Base-by-base conservation (phyloP, 2,888 invertebrate species). In the Leptinotarsa juncta region DNA sequence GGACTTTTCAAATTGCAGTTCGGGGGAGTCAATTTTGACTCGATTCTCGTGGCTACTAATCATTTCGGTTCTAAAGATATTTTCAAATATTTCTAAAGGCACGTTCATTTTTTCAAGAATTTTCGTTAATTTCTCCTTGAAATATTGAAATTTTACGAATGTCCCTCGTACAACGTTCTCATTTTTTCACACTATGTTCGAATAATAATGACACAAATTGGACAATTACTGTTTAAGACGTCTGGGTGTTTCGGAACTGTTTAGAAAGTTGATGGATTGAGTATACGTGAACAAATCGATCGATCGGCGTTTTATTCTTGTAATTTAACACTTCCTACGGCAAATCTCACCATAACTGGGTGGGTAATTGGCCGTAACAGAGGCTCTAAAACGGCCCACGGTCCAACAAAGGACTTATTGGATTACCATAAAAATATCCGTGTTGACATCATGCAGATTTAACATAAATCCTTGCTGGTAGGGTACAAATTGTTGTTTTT, bases 251-350 rank as follows among this genome's bases (percentile, higher is more conserved):
- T 62, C 62, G 62, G 62, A 73, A 75, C 77, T 68, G 74, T 80
- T 80, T 80, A 81, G 80, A 78, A 79, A 78, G 80, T 81, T 79
- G 81, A 81, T 79, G 76, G 79, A 81, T 80, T 72, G 78, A 68
- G 67, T 70, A 55, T 75, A 75, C 73, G 65, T 70, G 72, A 71
- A 77, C 78, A 77, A 81, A 79, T 78, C 77, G 77, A 78, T 77
- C 68, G 75, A 77, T 80, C 74, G 78, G 77, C 78, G 76, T 74
- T 74, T 65, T 74, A 65, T 69, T 74, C 75, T 76, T 78, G 79
- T 81, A 81, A 81, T 81, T 79, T 80, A 81, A 81, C 81, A 81
- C 81, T 81, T 81, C 81, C 81, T 80, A 81, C 80, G 81, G 77
- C 80, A 76, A 79, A 80, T 75, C 76, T 73, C 70, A 68, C 76